Base-by-base conservation (phyloP, 2,888 invertebrate species). In the Pollenia griseotomentosa region DNA sequence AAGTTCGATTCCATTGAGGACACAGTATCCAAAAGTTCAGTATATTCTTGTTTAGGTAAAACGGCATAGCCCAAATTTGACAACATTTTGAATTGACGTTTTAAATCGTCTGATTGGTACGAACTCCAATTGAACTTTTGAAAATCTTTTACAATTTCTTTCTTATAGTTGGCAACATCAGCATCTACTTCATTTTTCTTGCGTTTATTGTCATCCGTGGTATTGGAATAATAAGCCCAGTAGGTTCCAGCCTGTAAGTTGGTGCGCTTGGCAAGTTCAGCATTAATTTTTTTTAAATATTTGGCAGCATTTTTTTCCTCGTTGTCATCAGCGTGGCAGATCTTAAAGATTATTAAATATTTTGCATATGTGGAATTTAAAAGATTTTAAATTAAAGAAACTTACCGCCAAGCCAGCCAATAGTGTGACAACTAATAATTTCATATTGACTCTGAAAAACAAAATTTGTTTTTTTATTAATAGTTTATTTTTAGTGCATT, bases 1-100 rank as follows among this genome's bases (percentile, higher is more conserved):
- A 96, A 97, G 88, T 96, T 96, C 0, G 95, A 94, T 90, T 96
- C 95, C 97, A 97, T 97, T 9, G 95, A 95, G 0, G 96, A 95
- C 2, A 96, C 94, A 0, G 95, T 94, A 88, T 95, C 94, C 91
- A 95, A 95, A 55, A 96, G 94, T 77, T 94, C 94, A 85, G 95
- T 94, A 90, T 95, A 95, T 89, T 96, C 95, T 16, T 96, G 95
- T 89, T 96, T 96, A 0, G 96, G 95, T n/a, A 98, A 93, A 0
- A 96, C 97, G 0, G 96, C 95, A 1, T 95, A 94, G 0, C 33
- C 33, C 33, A 33, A 33, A 0, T 33, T 0, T 0, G 33, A 33
- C 33, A 33, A 33, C 33, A 6, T 95, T 90, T 95, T 95, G 91
- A 98, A 97, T 94, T 97, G 97, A 81, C 98, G 95, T 86, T 94